phyloP scores from a whole-genome alignment of 2,113 vertebrate species.

The Poecile atricapillus region DNA sequence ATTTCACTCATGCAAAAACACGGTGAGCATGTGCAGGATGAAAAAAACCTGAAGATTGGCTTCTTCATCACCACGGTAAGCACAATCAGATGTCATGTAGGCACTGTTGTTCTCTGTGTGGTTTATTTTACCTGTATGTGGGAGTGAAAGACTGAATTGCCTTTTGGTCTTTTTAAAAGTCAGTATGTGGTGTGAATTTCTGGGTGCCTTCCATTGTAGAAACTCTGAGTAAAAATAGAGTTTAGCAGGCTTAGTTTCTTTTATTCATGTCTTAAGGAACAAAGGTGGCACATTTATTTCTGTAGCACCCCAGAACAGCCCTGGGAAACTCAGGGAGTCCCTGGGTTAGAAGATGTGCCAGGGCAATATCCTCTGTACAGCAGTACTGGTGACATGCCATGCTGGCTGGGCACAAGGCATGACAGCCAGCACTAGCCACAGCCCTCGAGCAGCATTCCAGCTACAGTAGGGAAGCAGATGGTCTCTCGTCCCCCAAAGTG shows the following conservation, averaged over 20 bases:
- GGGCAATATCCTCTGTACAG: neutral
- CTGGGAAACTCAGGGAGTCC: neutral
- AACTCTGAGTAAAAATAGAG: neutral
- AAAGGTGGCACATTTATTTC: neutral
- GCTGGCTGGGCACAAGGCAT: neutral
- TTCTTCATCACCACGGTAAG: conserved; percentile 66
- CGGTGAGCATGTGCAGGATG: neutral
- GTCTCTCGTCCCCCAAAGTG: neutral
- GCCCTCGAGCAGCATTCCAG: neutral
- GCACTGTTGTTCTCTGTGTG: neutral
- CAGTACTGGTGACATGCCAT: neutral
- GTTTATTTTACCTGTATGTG: neutral
- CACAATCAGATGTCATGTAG: neutral
- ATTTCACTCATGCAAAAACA: conserved; percentile 63
- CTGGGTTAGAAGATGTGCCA: neutral
- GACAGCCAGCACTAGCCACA: neutral
- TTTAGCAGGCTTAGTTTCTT: neutral
- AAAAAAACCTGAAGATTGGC: neutral
- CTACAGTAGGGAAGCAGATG: neutral
- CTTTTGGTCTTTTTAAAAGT: neutral
- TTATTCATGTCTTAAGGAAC: neutral
- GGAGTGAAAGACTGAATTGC: neutral
- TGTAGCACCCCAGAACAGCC: neutral
- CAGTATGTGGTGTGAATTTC: neutral
- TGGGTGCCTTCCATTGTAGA: neutral